Percentiles rank a stretch among this genome's conserved stretches.
Evolutionary conservation across 2,888 invertebrate species (phyloP).

Genomic region (Eupithecia subumbrata): DNA sequence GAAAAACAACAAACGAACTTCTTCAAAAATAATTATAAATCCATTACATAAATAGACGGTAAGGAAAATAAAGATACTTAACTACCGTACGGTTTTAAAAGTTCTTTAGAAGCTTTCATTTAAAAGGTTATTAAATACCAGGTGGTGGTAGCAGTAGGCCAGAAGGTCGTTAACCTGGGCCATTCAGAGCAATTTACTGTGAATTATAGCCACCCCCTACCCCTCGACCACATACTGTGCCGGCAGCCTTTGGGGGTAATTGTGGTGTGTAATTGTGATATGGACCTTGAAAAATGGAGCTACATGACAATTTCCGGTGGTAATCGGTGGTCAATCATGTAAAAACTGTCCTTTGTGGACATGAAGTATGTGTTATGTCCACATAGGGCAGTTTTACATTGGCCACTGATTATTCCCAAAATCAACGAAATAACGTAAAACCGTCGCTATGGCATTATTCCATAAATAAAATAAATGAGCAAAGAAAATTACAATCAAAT

Average conservation of each 20-base stretch:
- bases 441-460: not conserved
- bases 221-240: not conserved
- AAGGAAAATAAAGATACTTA: not conserved
- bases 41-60: not conserved
- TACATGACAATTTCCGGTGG: not conserved
- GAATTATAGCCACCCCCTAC: constrained; percentile 20
- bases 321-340: not conserved
- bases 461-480: no score
- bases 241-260: constrained; percentile 14
- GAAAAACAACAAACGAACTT: not conserved
- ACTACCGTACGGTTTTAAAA: not conserved
- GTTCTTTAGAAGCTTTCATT: not conserved
- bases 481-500: no score
- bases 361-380: not conserved
- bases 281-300: not conserved
- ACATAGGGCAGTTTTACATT: no score
- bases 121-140: constrained; percentile 13
- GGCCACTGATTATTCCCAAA: no score
- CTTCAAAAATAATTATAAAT: not conserved
- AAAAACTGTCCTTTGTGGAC: not conserved
- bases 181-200: constrained; percentile 22
- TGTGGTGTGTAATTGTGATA: constrained; percentile 8
- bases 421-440: no score
- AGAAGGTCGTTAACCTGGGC: constrained; percentile 23
- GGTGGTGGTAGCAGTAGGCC: constrained; percentile 6